These are phyloP conservation scores for Sebastes jordani DNA, from an alignment of 2,797 vertebrate genomes.

Conservation along the genomic window DNA sequence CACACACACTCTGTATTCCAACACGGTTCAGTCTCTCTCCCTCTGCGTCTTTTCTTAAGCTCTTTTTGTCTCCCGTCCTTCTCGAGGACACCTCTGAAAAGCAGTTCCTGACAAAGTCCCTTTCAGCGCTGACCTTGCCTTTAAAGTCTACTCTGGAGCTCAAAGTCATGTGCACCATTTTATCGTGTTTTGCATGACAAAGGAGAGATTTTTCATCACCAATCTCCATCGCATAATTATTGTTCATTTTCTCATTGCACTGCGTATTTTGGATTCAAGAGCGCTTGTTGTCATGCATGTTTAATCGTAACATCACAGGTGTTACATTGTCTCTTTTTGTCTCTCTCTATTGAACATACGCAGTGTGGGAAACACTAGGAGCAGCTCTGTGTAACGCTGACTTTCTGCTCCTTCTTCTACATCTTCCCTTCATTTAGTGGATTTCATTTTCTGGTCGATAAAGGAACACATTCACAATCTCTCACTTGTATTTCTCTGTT, in stretches of 20 bases:
- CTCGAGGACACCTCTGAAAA: conserved; percentile 29
- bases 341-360: not conserved
- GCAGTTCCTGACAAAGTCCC: conserved; percentile 7
- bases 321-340: not conserved
- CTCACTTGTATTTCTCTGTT: not conserved
- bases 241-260: not conserved
- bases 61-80: conserved; percentile 23
- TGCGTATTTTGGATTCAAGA: not conserved
- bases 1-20: conserved; percentile 1
- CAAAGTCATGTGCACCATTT: not conserved
- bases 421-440: not conserved
- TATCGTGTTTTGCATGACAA: not conserved
- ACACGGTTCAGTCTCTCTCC: conserved; percentile 1
- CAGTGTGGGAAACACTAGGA: not conserved
- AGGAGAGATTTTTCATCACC: not conserved
- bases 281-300: not conserved
- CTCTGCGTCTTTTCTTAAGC: not conserved
- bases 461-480: not conserved
- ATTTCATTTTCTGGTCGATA: not conserved
- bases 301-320: not conserved
- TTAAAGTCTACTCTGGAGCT: not conserved
- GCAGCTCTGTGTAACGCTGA: not conserved
- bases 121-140: conserved; percentile 26
- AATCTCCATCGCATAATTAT: not conserved
- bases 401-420: not conserved